Evolutionary conservation across 2,113 vertebrate species (phyloP).

Genomic region (Vicugna pacos): DNA sequence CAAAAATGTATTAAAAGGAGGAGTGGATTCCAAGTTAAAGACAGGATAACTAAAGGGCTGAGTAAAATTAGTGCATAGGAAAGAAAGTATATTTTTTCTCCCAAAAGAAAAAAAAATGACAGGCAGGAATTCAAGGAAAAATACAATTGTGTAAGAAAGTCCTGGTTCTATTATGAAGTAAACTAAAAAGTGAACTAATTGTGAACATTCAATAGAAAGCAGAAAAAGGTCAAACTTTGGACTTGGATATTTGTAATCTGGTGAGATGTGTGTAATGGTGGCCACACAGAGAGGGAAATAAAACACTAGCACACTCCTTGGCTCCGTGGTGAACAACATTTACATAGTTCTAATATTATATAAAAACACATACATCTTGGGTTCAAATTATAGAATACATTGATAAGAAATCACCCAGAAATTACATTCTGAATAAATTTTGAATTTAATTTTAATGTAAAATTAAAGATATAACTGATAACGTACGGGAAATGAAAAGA

Average conservation of each 20-base stretch:
- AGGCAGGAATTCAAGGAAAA: conserved; percentile 44
- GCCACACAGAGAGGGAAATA: neutral
- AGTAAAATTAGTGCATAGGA: neutral
- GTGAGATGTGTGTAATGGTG: neutral
- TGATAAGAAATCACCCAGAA: neutral
- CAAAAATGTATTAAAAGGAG: neutral
- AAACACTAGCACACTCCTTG: neutral
- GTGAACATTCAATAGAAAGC: neutral
- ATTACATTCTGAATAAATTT: conserved; percentile 17
- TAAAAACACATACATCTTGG: conserved; percentile 25
- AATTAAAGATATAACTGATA: neutral
- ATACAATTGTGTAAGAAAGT: neutral
- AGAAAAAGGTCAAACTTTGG: neutral
- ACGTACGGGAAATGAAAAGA: neutral
- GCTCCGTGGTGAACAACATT: conserved; percentile 10
- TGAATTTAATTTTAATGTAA: neutral
- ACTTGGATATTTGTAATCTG: neutral
- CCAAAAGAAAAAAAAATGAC: neutral
- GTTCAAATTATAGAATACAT: neutral
- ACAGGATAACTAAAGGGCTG: neutral
- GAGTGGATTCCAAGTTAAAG: neutral
- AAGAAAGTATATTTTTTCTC: conserved; percentile 23
- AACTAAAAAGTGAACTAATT: neutral
- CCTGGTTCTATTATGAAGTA: neutral
- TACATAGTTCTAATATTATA: neutral